Percentiles rank a stretch among this genome's conserved stretches.
Conservation (phyloP, 2,113 vertebrate species). For the Eretmochelys imbricata region DNA sequence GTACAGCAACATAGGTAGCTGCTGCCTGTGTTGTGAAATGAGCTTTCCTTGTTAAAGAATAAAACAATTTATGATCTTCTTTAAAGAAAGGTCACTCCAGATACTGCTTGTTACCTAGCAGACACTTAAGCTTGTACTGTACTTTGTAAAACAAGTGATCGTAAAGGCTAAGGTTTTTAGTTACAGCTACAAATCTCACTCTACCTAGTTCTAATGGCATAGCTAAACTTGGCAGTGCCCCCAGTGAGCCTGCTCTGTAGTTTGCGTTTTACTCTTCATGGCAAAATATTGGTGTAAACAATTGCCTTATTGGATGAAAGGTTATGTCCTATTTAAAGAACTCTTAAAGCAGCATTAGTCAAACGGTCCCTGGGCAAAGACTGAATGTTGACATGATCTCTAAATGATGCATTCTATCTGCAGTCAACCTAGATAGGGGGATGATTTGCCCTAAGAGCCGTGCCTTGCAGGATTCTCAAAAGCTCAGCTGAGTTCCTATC, state of each 20-base stretch:
- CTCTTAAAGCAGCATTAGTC: not conserved
- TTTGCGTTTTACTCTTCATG: too few relatives aligned
- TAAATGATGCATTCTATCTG: not conserved
- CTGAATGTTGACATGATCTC: not conserved
- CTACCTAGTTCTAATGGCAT: not conserved
- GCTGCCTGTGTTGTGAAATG: not conserved
- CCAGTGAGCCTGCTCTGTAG: not conserved
- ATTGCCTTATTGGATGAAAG: not conserved
- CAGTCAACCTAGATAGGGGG: not conserved
- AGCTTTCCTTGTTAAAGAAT: not conserved
- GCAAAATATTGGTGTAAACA: not conserved
- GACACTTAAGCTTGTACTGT: not conserved
- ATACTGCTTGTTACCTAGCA: not conserved
- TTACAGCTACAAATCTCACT: not conserved
- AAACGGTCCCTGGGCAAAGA: accelerated
- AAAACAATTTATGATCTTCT: not conserved
- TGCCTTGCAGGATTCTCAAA: conserved; percentile 15
- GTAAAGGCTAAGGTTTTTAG: not conserved
- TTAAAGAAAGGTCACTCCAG: too few relatives aligned
- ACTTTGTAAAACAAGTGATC: not conserved
- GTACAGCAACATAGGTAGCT: not conserved
- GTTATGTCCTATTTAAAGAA: not conserved
- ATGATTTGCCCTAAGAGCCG: not conserved
- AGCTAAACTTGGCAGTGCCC: not conserved
- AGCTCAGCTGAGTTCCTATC: not conserved